Conservation (phyloP, 2,888 invertebrate genomes). For the Lepidochrysops patricia region DNA sequence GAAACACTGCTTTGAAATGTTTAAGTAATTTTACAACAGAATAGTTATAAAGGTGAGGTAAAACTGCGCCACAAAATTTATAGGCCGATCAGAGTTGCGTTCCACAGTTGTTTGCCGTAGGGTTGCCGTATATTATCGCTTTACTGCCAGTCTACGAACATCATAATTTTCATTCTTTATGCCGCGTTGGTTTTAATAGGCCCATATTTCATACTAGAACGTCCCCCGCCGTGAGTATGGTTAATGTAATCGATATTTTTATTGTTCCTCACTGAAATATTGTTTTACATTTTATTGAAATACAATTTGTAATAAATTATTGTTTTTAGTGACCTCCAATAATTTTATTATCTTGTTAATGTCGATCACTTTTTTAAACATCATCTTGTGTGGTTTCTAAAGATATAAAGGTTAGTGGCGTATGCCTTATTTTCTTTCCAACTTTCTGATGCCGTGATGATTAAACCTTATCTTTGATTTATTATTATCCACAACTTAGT, state of each 20-base stretch:
- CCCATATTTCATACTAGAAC: constrained; percentile 52
- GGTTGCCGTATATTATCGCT: constrained; percentile 59
- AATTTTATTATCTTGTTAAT: background rate
- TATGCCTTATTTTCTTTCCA: background rate
- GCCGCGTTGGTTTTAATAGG: constrained; percentile 53
- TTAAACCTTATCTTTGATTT: too few species aligned
- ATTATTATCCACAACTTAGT: background rate
- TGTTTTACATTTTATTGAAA: constrained; percentile 6
- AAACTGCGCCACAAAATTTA: constrained; percentile 68
- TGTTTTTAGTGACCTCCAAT: background rate
- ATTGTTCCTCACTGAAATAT: constrained; percentile 12
- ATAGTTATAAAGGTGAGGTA: constrained; percentile 66
- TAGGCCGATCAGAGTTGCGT: constrained; percentile 67
- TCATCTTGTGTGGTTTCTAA: background rate
- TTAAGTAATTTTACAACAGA: constrained; percentile 23
- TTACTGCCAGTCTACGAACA: constrained; percentile 49
- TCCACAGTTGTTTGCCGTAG: constrained; percentile 71
- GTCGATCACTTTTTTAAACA: background rate
- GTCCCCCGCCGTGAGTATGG: constrained; percentile 48
- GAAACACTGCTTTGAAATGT: too few species aligned
- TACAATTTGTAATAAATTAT: background rate
- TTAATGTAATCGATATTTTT: constrained; percentile 52
- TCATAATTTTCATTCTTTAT: constrained; percentile 58
- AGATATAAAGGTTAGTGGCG: background rate
- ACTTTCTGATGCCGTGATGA: too few species aligned